Base-by-base conservation (phyloP, 1,140 invertebrate species). In the Agrilus planipennis region DNA sequence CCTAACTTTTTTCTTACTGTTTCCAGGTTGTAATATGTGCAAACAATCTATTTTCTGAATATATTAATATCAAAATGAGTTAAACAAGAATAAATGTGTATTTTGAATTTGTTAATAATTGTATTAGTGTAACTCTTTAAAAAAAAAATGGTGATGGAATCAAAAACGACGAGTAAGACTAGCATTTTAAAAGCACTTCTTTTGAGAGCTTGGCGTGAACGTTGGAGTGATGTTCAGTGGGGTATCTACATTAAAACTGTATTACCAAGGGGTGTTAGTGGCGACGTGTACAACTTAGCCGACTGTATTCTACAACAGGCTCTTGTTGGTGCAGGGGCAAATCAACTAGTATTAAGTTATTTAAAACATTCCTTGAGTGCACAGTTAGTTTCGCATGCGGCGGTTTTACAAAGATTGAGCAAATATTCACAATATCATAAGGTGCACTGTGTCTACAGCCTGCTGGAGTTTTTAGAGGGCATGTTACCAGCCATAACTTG, bases 151-250 rank as follows among this genome's bases (percentile, higher is more conserved):
- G n/a, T n/a, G n/a, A 79, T 79, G 77, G 76, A 78, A 62, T 75
- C 75, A 21, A 82, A 84, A 70, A 77, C 80, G 23, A 87, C 82
- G 6, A 84, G 81, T 60, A 86, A 85, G 71, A 86, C 84, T 2
- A 83, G 80, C 52, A 81, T 76, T 28, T 67, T 90, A n/a, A 89
- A 89, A 66, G 81, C 82, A 41, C 67, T 91, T 7, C 71, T 94
- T 43, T 64, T 92, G 19, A 73, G 79, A 63, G 91, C 90, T 28
- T 96, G 90, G 90, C 70, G 88, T 52, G 89, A 94, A 68, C 70
- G 90, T 38, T 95, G 90, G 90, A 83, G 81, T 9, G 89, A 94
- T 67, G 73, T 92, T 18, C 84, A 92, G 63, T 96, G 89, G 89
- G 89, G 89, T 19, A 91, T 93, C 43, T 86, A 92, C 58, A 88